Conservation (phyloP, 2,888 invertebrate species). For the Panzeria rudis region DNA sequence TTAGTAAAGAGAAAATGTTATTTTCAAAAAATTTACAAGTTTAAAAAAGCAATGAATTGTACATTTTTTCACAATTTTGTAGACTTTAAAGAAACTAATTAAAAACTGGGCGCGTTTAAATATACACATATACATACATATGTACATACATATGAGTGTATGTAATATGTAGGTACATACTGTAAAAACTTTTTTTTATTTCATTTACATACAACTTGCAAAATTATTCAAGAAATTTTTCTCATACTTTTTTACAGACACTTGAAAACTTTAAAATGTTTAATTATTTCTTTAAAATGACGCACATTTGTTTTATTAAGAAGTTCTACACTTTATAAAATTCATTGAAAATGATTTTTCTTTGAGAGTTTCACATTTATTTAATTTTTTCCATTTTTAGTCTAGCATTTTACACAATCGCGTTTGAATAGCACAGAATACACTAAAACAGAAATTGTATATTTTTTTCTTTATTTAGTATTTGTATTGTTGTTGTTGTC, state of each 20-base stretch:
- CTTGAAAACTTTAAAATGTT: conserved; percentile 22
- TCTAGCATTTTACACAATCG: conserved; percentile 66
- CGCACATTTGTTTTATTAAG: conserved; percentile 7
- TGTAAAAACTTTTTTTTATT: conserved; percentile 3
- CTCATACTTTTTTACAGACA: conserved; percentile 37
- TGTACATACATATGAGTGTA: background rate
- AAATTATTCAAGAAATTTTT: conserved; percentile 51
- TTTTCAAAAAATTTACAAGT: conserved; percentile 38
- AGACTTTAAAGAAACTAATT: conserved; percentile 70
- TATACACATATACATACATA: background rate
- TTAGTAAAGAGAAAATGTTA: conserved; percentile 51
- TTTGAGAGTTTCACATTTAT: conserved; percentile 28
- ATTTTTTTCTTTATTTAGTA: conserved; percentile 63
- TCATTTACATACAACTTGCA: conserved; percentile 40
- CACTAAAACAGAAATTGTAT: conserved; percentile 57
- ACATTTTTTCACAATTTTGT: conserved; percentile 37
- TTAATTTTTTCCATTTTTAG: conserved; percentile 34
- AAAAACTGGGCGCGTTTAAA: conserved; percentile 74
- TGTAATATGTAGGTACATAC: conserved; percentile 20
- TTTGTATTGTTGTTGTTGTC: conserved; percentile 55
- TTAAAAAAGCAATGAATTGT: conserved; percentile 13
- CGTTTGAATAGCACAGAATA: conserved; percentile 60
- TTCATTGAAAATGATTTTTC: conserved; percentile 56
- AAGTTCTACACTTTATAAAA: conserved; percentile 36
- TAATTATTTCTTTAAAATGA: conserved; percentile 11